Base-by-base conservation (phyloP, 2,113 vertebrate genomes). In the Fulmarus glacialis region DNA sequence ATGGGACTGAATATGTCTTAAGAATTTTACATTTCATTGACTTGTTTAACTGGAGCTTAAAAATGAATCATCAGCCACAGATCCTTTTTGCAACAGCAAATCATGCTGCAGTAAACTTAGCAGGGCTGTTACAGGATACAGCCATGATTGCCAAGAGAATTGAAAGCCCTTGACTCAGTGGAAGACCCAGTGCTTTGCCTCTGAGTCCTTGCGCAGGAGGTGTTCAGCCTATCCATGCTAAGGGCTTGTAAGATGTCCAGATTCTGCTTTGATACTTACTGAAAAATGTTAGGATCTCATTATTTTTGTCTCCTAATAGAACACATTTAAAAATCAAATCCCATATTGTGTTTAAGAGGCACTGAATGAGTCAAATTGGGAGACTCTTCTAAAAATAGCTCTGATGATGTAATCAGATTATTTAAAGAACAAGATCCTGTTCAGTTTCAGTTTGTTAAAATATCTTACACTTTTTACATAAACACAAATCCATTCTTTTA, bases 1-100 rank as follows among this genome's bases (percentile, higher is more conserved):
- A 73, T 58, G 66, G 82, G 75, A 70, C 53, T 24, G 7, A 73
- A 14, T 27, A 75, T 13, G 29, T 77, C 88, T 87, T n/a, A 59
- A 68, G 86, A 82, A 83, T 93, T 96, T 92, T 92, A 90, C 79
- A 95, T 94, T 82, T 85, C 90, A 96, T 21, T 92, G 92, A 94
- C 77, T 91, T 93, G 82, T 85, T 91, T 90, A 95, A 97, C 77
- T 32, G 75, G 47, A 90, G 43, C 87, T 90, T 62, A 82, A 72
- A 83, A 94, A 80, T 70, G 55, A 96, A 74, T 77, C 90, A 73
- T 26, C 48, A 81, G 67, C 42, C 74, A 82, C 19, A 70, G 79
- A 72, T 36, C 23, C 60, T 74, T 67, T 89, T 40, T 75, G 56
- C 66, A 88, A 72, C 30, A 75, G 78, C 58, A 77, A 4, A 67